Evolutionary conservation across 2,888 invertebrate genomes (phyloP), one percentile per base, ranked within the genome.

Genomic region (Tholera decimalis): DNA sequence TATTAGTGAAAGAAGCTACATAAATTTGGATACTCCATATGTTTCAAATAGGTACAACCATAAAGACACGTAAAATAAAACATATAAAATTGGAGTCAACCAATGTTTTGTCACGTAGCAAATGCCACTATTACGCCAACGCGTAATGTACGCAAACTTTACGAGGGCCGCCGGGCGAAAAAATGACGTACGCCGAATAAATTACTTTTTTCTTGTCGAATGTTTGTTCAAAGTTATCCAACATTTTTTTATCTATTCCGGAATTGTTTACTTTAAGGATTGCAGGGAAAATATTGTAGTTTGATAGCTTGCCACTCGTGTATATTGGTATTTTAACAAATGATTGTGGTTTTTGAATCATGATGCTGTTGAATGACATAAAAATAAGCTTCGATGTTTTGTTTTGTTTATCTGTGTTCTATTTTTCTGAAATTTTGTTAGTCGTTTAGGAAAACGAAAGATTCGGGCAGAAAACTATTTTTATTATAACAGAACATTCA

Each of bases 141-240:
- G 73, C 74, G 81, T 83, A 75, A 85, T 82, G 73, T 75, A 83
- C 73, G 71, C 76, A 65, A 83, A 85, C 61, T 85, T 85, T 83
- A 83, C 78, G 83, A 83, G 74, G 80, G 84, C 24, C 28, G 28
- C 18, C 18, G 77, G 79, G 77, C 73, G 51, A 73, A 84, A 88
- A 86, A 83, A 86, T 89, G 90, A 91, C 88, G 85, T 88, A 89
- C 83, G 83, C 79, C 83, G 86, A 89, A 90, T 89, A 92, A 90
- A 91, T 91, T 88, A 89, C 88, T 77, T 88, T 89, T 85, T 79
- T 82, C 81, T 82, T 82, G 81, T 82, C 78, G 80, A 76, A 77
- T 87, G 85, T 89, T 88, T 88, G 86, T 82, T 68, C 49, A 41
- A 72, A 80, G 75, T 80, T 79, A 47, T 18, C 33, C 28, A 58